Base-by-base conservation (phyloP, 2,113 vertebrate genomes). In the Rattus rattus region DNA sequence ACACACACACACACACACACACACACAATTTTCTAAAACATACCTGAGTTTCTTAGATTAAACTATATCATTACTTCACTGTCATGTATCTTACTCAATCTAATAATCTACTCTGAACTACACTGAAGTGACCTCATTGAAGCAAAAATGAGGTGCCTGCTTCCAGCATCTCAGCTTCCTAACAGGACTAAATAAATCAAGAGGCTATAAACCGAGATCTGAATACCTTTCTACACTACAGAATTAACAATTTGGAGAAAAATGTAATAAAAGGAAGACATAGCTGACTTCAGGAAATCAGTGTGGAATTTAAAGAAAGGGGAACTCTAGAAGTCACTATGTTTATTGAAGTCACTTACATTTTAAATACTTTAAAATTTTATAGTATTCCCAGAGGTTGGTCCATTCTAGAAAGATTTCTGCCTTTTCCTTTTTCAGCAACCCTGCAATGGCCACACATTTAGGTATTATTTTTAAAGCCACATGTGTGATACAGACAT, bases 191-290 rank as follows among this genome's bases (percentile, higher is more conserved):
- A 14, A 88, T 84, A 26, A 20, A 83, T 61, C 22, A 7, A 88
- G 89, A 94, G 28, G 76, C 73, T 87, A 67, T 49, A 76, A 2
- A 39, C 61, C 26, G 80, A 83, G 36, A 61, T 59, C 36, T 83
- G 80, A 83, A 39, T n/a, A 39, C 22, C 56, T 61, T 81, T 83
- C 36, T 26, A 61, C 6, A 61, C 80, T 83, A 61, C n/a, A 93
- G 52, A 91, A 85, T 93, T 39, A 89, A 75, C 39, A 61, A 86
- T 96, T 94, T 77, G 47, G 92, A 94, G 59, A 19, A 86, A 94
- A 17, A 73, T 54, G 95, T 43, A 73, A 84, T 26, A 89, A 61
- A 30, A 83, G 20, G 63, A 69, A 94, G 94, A 75, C 67, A 3
- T 88, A 76, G 63, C 19, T 69, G 1, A 84, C 56, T 91, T 22